A percentile compares a stretch with the other conserved stretches of the same genome.
Evolutionary conservation across 30 jellyfish, hydroid and myxozoan genomes (phyloP).

Genomic region (Nemopilema nomurai): DNA sequence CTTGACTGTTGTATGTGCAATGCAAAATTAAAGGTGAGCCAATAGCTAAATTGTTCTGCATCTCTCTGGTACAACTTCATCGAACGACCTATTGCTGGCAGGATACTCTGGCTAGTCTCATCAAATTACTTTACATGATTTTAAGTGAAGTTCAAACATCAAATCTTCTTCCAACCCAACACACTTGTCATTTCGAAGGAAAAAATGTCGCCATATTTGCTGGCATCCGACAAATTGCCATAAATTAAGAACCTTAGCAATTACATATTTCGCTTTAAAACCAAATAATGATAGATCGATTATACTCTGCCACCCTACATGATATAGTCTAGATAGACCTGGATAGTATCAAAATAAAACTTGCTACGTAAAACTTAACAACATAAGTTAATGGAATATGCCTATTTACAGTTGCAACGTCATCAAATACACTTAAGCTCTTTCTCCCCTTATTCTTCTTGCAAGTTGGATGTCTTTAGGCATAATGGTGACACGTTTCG

Average conservation of each 20-base stretch:
- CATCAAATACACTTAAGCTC: constrained; percentile 42
- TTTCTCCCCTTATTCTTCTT: constrained; percentile 78
- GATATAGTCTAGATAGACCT: neutral
- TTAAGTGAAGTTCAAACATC: no score
- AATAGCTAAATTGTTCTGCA: no score
- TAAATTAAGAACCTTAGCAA: no score
- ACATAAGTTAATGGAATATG: constrained; percentile 1
- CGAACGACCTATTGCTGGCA: no score
- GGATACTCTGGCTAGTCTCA: no score
- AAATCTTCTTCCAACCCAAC: no score
- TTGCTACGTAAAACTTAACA: neutral
- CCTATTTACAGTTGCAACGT: constrained; percentile 18
- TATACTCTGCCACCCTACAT: neutral
- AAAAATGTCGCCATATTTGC: neutral
- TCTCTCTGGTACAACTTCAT: no score
- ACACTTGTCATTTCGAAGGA: neutral
- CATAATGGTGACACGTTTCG: constrained; percentile 87
- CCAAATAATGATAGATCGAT: neutral
- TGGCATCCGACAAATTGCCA: no score
- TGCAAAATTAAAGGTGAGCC: no score
- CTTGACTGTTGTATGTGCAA: no score
- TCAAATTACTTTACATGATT: no score
- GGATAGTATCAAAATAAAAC: neutral
- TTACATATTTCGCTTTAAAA: neutral
- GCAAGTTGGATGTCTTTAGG: constrained; percentile 92